phyloP scores from a whole-genome alignment of 2,888 invertebrate genomes.

The Stratiomys singularior region DNA sequence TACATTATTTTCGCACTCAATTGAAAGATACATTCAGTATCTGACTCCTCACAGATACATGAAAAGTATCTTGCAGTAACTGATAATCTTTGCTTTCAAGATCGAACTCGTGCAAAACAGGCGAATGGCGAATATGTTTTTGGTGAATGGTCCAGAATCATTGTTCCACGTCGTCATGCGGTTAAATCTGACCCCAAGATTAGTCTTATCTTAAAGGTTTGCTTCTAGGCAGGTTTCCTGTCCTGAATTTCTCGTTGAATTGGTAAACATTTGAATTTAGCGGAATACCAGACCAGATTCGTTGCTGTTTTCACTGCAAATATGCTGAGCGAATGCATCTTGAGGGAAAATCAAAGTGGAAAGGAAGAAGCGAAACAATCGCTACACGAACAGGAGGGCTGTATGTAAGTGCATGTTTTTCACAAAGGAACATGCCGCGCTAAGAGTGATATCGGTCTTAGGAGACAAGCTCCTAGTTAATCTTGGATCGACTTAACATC shows the following conservation, averaged over 20 bases:
- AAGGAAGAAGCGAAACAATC: not conserved
- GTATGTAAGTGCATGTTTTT: not conserved
- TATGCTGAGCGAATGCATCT: not conserved
- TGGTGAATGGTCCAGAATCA: not conserved
- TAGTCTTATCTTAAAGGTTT: not conserved
- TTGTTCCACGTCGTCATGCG: not conserved
- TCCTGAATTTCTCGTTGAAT: not conserved
- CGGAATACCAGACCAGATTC: not conserved
- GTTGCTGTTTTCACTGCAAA: not conserved
- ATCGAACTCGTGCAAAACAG: not conserved
- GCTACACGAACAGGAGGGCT: not conserved
- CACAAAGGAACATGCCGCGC: constrained; percentile 8
- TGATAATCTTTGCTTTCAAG: not conserved
- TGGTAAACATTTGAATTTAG: not conserved
- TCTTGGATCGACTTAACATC: constrained; percentile 34
- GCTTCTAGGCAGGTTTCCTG: not conserved
- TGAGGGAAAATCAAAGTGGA: too few relatives aligned
- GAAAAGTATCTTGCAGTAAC: not conserved
- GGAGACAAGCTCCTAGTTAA: not conserved
- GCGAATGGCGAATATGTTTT: not conserved
- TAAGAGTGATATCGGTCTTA: not conserved
- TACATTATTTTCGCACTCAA: not conserved
- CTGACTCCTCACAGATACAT: not conserved
- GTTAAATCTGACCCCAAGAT: not conserved
- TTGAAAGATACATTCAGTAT: not conserved